Evolutionary conservation across 2,113 vertebrate genomes (phyloP), one percentile per base, ranked within the genome.

Genomic region (Poeciliopsis prolifica): DNA sequence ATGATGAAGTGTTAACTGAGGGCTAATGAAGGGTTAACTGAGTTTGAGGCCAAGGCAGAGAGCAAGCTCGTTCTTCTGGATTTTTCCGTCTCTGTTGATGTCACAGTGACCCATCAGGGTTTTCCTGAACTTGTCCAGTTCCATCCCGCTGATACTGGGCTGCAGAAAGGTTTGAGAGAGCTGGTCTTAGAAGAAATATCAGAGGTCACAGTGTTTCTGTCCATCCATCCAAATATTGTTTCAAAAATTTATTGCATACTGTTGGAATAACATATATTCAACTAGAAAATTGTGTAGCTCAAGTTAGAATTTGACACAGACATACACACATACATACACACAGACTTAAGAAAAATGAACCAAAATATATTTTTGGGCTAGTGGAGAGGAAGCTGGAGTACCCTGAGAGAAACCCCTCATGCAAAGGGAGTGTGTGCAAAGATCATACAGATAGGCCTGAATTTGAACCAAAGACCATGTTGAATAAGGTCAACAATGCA

Each of bases 61-160:
- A 24, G 97, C 97, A 74, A 99, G 91, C 87, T 99, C 97, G 0
- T 96, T 96, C 94, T 97, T 99, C 93, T 98, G 97, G 84, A 98
- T 98, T 90, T 96, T 99, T 58, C 97, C 97, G 1, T 98, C 97
- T 77, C 95, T 91, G 85, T 98, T 99, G 82, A 96, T 83, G 1
- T 99, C 97, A 0, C 97, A 99, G 86, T 98, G 97, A 65, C 94
- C 95, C 77, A 98, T 90, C 77, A 98, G 94, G 54, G 96, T 95
- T 84, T 95, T 93, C 61, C 95, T 95, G 90, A 98, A 97, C 87
- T 95, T 96, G 85, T 97, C 96, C 81, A 98, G 92, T 90, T 98
- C 97, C 17, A 93, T 86, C 1, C 96, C 95, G 0, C 90, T 96
- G 89, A 99, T 95, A 94, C 94, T 97, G 83, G 97, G 96, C 97